Conservation (phyloP, 2,113 vertebrate genomes). For the Lamprologus speciosus region DNA sequence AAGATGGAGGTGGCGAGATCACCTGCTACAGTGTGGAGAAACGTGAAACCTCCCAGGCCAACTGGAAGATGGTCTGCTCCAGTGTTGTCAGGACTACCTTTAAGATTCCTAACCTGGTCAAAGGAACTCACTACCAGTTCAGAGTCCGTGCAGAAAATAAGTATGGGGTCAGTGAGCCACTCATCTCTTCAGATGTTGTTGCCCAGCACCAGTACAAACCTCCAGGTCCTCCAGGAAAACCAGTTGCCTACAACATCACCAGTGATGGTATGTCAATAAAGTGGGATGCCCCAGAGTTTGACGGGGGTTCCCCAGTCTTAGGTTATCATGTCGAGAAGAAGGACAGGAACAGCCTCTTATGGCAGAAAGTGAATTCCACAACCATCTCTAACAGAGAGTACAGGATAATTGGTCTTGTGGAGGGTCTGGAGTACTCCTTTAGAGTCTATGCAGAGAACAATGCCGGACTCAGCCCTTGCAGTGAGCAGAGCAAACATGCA, state of each 20-base stretch:
- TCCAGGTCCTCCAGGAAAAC: constrained; percentile 90
- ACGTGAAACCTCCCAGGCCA: constrained; percentile 90
- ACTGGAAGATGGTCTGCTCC: constrained; percentile 97
- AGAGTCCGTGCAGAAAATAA: constrained; percentile 95
- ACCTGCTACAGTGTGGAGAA: constrained; percentile 96
- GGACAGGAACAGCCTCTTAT: constrained; percentile 96
- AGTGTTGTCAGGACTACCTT: constrained; percentile 88
- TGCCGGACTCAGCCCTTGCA: constrained; percentile 84
- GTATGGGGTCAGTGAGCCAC: constrained; percentile 86
- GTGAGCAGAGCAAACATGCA: constrained; percentile 92
- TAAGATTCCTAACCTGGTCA: constrained; percentile 91
- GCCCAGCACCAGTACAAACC: constrained; percentile 95
- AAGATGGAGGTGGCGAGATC: constrained; percentile 92
- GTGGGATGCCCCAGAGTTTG: constrained; percentile 92
- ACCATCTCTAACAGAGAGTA: constrained; percentile 90
- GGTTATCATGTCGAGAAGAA: constrained; percentile 98
- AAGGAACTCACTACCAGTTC: constrained; percentile 90
- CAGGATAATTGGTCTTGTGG: constrained; percentile 85
- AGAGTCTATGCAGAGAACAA: constrained; percentile 92
- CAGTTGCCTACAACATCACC: constrained; percentile 88
- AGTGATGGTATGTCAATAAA: constrained; percentile 93
- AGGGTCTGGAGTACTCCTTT: constrained; percentile 96
- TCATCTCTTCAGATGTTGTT: constrained; percentile 78
- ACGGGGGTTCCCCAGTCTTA: constrained; percentile 90
- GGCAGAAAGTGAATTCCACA: constrained; percentile 89